phyloP scores from a whole-genome alignment of 2,888 invertebrate genomes.

The Tanytarsus gracilentus region DNA sequence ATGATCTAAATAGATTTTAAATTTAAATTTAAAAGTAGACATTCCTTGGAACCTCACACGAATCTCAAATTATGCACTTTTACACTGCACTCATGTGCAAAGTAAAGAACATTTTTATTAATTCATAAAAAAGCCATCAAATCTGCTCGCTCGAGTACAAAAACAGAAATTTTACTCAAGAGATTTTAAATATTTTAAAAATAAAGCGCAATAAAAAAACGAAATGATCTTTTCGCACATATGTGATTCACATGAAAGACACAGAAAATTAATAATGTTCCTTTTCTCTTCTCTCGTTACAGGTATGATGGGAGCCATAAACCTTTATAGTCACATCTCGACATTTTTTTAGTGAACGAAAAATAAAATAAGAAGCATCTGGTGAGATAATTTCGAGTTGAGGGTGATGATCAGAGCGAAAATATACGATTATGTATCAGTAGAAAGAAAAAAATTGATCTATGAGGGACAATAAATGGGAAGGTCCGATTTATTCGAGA shows the following conservation, averaged over 20 bases:
- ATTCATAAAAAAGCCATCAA: neutral
- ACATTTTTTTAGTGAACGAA: neutral
- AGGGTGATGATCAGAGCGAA: neutral
- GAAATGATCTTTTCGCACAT: too few relatives aligned
- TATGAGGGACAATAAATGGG: too few relatives aligned
- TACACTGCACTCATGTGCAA: too few relatives aligned
- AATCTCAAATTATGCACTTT: neutral
- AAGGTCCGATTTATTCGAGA: too few relatives aligned
- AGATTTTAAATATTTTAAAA: neutral
- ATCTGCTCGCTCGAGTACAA: neutral
- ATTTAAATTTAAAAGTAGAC: too few relatives aligned
- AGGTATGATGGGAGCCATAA: conserved; percentile 10
- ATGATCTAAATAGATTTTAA: too few relatives aligned
- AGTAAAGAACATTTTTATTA: neutral
- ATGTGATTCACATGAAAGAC: too few relatives aligned
- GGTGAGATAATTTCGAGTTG: neutral
- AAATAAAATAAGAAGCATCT: neutral
- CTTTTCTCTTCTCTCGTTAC: conserved; percentile 7
- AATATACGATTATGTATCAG: neutral
- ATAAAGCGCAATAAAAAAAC: too few relatives aligned
- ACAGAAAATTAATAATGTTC: conserved; percentile 1
- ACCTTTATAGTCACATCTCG: neutral
- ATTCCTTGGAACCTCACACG: too few relatives aligned
- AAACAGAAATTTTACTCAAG: neutral
- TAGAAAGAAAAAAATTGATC: neutral